Evolutionary conservation across 2,888 invertebrate species (phyloP), one percentile per base, ranked within the genome.

Genomic region (Harpalus rubripes): DNA sequence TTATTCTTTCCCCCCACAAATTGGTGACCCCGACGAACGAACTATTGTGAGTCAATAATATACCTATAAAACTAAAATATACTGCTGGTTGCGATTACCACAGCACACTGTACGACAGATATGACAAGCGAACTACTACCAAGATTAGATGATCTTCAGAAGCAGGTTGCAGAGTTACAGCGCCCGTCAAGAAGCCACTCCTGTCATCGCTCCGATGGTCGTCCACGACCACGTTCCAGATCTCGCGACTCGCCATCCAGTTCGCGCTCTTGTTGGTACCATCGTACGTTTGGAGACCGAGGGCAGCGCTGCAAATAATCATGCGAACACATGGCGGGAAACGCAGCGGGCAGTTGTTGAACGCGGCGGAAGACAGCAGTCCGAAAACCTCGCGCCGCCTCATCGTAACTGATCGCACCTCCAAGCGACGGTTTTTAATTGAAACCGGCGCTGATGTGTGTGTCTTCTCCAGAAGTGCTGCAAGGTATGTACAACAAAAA

Each of bases 251-350:
- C 44, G 44, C 10, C 44, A 10, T 44, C 8, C 6, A 44, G 8
- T 7, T 44, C 44, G 6, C 44, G 44, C 6, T 44, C 6, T 1
- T 44, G 44, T 5, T 44, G 44, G 44, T 44, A 44, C 44, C 44
- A 44, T 44, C 7, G 22, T 22, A 22, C 22, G 22, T 22, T 44
- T 44, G 10, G 10, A 44, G 44, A 44, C 44, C 1, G 6, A 44
- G 44, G 3, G 44, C 10, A 44, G 22, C 74, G 68, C 41, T 86
- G 85, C 58, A 58, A 81, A n/a, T 3, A 59, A 7, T 6, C 44
- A 10, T 44, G 44, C 10, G 44, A 44, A 3, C 1, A 5, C 44
- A 10, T 5, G 44, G 6, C 7, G 44, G 7, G 44, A 44, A 44
- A 44, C 44, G 44, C 10, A 44, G 10, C 7, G 6, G 44, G 44